phyloP scores from a whole-genome alignment of 2,797 vertebrate species.

The Alcedo atthis region DNA sequence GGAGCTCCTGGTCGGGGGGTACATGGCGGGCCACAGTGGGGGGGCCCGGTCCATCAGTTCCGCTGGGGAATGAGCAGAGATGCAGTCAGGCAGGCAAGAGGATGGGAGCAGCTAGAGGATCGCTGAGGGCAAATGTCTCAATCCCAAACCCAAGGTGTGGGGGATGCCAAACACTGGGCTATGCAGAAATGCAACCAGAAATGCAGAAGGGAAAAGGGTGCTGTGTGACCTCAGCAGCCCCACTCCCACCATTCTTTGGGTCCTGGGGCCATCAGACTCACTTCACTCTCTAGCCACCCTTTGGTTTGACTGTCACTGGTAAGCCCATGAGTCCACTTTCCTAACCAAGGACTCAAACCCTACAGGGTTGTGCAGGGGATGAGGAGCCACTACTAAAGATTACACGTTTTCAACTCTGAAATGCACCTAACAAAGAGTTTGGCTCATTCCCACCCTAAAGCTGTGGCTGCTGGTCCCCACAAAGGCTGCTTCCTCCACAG shows the following conservation, averaged over 20 bases:
- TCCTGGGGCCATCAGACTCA: rapidly evolving
- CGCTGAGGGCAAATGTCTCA: not conserved
- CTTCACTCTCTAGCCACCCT: not conserved
- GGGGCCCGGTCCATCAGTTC: slow-evolving; percentile 93
- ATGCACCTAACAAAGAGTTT: not conserved
- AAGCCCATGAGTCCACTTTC: not conserved
- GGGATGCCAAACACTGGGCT: not conserved
- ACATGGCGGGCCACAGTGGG: slow-evolving; percentile 91
- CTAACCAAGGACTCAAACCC: not conserved
- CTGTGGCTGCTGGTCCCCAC: not conserved
- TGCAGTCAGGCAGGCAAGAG: not conserved
- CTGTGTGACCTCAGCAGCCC: not conserved
- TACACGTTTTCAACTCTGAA: not conserved
- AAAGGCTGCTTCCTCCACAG: not conserved
- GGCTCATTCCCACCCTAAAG: not conserved
- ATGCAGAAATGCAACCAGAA: not conserved
- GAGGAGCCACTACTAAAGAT: not conserved
- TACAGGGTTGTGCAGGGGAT: not conserved
- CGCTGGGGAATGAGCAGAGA: slow-evolving; percentile 58
- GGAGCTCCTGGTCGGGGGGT: slow-evolving; percentile 85
- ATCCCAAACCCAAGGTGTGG: not conserved
- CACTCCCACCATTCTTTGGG: not conserved
- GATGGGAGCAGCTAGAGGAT: not conserved
- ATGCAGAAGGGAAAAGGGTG: not conserved
- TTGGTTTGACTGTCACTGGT: not conserved